phyloP scores from a whole-genome alignment of 1,140 invertebrate species.

The Macrostomum lignano region DNA sequence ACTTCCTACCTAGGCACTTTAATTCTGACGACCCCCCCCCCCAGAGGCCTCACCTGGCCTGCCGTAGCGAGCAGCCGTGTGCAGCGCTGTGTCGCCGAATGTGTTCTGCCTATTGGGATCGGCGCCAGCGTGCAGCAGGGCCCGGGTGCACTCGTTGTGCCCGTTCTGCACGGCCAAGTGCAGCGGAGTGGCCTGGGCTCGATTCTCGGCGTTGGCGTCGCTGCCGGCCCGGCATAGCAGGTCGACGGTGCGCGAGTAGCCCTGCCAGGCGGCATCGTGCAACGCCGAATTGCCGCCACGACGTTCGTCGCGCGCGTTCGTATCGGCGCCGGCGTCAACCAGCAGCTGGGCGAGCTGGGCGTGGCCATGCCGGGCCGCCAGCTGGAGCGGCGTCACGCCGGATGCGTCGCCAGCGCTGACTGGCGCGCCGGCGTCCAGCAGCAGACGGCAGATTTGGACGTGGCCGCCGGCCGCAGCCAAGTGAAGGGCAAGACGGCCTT shows the following conservation, averaged over 20 bases:
- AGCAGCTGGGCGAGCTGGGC: too few species aligned
- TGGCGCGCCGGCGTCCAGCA: constrained; percentile 53
- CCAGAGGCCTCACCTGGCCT: constrained; percentile 88
- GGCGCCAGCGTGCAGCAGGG: constrained; percentile 52
- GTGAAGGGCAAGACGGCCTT: constrained; percentile 69
- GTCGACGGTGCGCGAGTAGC: constrained; percentile 53
- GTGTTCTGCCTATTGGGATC: constrained; percentile 66
- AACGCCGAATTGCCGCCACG: constrained; percentile 69
- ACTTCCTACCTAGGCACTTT: too few species aligned
- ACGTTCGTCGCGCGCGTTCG: too few species aligned
- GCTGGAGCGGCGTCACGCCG: too few species aligned
- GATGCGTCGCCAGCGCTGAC: too few species aligned
- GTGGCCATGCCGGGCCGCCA: too few species aligned
- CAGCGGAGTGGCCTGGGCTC: constrained; percentile 56
- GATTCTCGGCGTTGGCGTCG: constrained; percentile 44
- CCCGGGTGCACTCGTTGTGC: constrained; percentile 69
- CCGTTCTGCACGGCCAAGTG: constrained; percentile 61
- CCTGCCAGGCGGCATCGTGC: constrained; percentile 75
- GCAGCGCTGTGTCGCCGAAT: constrained; percentile 60
- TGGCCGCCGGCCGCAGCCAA: constrained; percentile 60
- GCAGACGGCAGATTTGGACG: constrained; percentile 63
- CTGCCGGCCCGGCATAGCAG: constrained; percentile 40
- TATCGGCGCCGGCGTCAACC: too few species aligned
- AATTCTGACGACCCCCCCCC: too few species aligned
- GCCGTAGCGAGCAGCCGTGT: constrained; percentile 66